Evolutionary conservation across 2,113 vertebrate genomes (phyloP).

Genomic region (human (Homo sapiens)): GRCh38 chr6:84553501-84554000

Average conservation of each 20-base stretch:
- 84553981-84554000: conserved; percentile 68
- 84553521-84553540: not conserved
- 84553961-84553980: conserved; percentile 61
- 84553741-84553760: not conserved
- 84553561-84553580: not conserved
- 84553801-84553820: not conserved
- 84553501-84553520: not conserved
- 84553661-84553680: conserved; percentile 25
- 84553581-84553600: not conserved
- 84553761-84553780: not conserved
- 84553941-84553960: conserved; percentile 60
- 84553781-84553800: not conserved
- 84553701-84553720: not conserved
- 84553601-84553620: not conserved
- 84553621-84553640: not conserved
- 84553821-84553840: not conserved
- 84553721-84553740: conserved; percentile 25
- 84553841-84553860: not conserved
- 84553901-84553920: conserved; percentile 71
- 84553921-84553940: conserved; percentile 52
- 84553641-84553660: not conserved
- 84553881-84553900: conserved; percentile 64
- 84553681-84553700: not conserved
- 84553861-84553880: conserved; percentile 36
- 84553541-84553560: not conserved